Base-by-base conservation (phyloP, 2,113 vertebrate genomes). In the Epinephelus cyanopodus region DNA sequence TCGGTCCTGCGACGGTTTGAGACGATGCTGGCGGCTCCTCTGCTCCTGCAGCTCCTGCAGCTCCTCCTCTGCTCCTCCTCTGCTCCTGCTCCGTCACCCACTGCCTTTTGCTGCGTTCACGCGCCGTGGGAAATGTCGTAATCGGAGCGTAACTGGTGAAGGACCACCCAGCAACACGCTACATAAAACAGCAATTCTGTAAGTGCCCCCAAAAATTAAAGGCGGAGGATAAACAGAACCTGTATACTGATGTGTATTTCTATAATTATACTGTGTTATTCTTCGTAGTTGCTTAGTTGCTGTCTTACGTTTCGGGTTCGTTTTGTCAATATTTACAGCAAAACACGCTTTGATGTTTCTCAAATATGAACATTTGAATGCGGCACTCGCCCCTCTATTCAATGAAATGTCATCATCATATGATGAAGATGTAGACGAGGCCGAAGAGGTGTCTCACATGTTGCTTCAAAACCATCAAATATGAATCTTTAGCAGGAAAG, bases 11-110 rank as follows among this genome's bases (percentile, higher is more conserved):
- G 83, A 63, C 74, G 85, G 54, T 84, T 57, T 60, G 90, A 87
- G 75, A 86, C 79, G 90, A 92, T 92, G 83, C 81, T 86, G 88
- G 70, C 91, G 79, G 92, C 82, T 82, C 79, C n/a, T n/a, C n/a
- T n/a, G n/a, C n/a, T n/a, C 68, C 81, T 67, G 82, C 67, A 69
- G 82, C 89, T 87, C 27, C 27, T 27, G 27, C 90, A 74, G 81
- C 57, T 85, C 76, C 83, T 70, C 66, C 86, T 78, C 86, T 76
- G 81, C 57, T 85, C 76, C 83, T 70, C 66, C 86, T 78, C 86
- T 76, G 81, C 57, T 85, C 76, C 83, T 70, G 69, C 86, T 78
- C 86, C 50, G 89, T 91, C 93, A 92, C 80, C 25, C 27, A 54
- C 29, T 72, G 79, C 52, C 33, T 23, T 21, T 0, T 79, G 93